Base-by-base conservation (phyloP, 2,888 invertebrate species). In the Yponomeuta plumbellus region DNA sequence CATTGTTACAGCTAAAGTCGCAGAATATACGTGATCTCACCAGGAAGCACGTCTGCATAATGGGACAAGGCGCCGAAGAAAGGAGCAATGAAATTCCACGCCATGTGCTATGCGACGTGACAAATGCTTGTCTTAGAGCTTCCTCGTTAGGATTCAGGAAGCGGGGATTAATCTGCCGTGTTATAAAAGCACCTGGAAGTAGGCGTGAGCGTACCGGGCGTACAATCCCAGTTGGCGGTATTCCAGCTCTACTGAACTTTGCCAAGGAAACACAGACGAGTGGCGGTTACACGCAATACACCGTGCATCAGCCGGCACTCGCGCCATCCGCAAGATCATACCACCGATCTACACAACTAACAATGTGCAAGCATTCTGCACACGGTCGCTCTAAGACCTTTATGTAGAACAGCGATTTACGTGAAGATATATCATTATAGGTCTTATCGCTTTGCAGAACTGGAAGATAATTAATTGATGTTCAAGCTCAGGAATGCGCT, bases 231-330 rank as follows among this genome's bases (percentile, higher is more conserved):
- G 72, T 88, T 89, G 90, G 90, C 89, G 71, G 71, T 70, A 68
- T 77, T 88, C 89, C 89, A 90, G 88, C 80, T 84, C 89, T 73
- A 90, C 85, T 90, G 88, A 90, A 89, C 90, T 90, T 89, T 90
- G 88, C 87, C 87, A 86, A 86, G 76, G 76, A 78, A 77, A 75
- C 76, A 75, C 73, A 78, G 76, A 79, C 78, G 83, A 83, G 83
- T 83, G 80, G 77, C 81, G 73, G 75, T 75, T 75, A 76, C 76
- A 74, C 76, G 75, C 61, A 66, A 64, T 76, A 75, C 75, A 71
- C 73, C 71, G 71, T 69, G 67, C 64, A 62, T 64, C 68, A 67
- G 69, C 68, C 69, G 70, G 67, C 66, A 22, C 23, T 23, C 59
- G 68, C 44, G 67, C 71, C 66, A 68, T 66, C 66, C 62, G 56